Evolutionary conservation across 2,113 vertebrate genomes (phyloP).

Genomic region (Candoia aspera): DNA sequence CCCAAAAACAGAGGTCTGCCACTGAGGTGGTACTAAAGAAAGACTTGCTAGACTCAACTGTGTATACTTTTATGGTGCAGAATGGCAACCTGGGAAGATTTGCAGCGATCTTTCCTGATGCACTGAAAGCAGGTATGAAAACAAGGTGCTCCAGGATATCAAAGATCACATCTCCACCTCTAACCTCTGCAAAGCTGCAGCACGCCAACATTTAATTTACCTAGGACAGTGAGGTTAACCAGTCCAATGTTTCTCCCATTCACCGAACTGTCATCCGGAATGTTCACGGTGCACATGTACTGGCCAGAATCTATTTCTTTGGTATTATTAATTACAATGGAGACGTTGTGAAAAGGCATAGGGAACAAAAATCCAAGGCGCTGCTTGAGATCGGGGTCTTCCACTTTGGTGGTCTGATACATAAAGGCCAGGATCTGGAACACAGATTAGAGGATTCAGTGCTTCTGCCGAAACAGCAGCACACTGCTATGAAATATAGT

Average conservation of each 20-base stretch:
- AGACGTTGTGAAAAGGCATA: conserved; percentile 81
- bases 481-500: background rate
- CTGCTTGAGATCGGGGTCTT: conserved; percentile 67
- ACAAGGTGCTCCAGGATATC: background rate
- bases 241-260: conserved; percentile 49
- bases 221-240: conserved; percentile 82
- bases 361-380: conserved; percentile 78
- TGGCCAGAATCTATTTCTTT: conserved; percentile 82
- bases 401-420: conserved; percentile 67
- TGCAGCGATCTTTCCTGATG: background rate
- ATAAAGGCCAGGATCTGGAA: conserved; percentile 81
- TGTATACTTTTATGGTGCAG: background rate
- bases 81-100: too few relatives aligned
- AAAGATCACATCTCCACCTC: background rate
- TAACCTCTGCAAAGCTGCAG: background rate
- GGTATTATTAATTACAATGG: conserved; percentile 83
- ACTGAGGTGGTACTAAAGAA: background rate
- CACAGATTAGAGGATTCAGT: fast-evolving
- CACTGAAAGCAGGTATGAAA: background rate
- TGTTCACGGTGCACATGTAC: conserved; percentile 83
- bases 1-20: too few relatives aligned
- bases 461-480: background rate
- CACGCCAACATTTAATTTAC: conserved; percentile 61
- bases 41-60: background rate
- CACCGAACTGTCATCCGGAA: conserved; percentile 63